Conservation (phyloP, 2,797 vertebrate genomes). For the Varecia variegata region DNA sequence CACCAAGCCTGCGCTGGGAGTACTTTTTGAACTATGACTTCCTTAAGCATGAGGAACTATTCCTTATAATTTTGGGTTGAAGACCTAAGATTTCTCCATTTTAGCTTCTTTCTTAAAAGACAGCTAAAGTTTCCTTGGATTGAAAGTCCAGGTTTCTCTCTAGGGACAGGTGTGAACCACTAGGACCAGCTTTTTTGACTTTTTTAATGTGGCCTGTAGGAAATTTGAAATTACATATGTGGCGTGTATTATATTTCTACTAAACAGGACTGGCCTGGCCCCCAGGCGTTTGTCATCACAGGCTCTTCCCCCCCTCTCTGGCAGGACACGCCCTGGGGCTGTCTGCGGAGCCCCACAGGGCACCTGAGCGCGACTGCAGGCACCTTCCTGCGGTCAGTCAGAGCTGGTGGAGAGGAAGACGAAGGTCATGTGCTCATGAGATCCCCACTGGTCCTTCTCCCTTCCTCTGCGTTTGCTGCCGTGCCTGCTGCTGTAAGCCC, state of each 20-base stretch:
- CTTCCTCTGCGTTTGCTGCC: not conserved
- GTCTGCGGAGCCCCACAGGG: not conserved
- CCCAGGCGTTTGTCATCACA: conserved; percentile 77
- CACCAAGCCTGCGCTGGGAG: not conserved
- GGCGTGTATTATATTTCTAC: rapidly evolving
- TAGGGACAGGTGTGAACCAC: not conserved
- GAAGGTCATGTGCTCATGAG: conserved; percentile 71
- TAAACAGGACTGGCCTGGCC: conserved; percentile 58
- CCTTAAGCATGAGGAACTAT: not conserved
- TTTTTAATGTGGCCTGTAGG: not conserved
- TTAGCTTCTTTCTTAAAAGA: not conserved
- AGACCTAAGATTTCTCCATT: not conserved
- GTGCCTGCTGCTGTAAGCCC: conserved; percentile 47
- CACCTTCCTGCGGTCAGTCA: conserved; percentile 53
- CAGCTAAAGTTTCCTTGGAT: not conserved
- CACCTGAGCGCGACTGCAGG: conserved; percentile 28
- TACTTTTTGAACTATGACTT: not conserved
- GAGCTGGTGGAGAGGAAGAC: conserved; percentile 35
- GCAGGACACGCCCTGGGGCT: conserved; percentile 71
- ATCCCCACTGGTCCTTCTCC: not conserved
- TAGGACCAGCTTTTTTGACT: not conserved
- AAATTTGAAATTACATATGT: rapidly evolving
- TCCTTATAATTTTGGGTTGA: not conserved
- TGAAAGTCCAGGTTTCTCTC: not conserved
- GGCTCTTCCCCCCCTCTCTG: conserved; percentile 70